Conservation (phyloP, 2,113 vertebrate genomes). For the Onychorhynchus coronatus region DNA sequence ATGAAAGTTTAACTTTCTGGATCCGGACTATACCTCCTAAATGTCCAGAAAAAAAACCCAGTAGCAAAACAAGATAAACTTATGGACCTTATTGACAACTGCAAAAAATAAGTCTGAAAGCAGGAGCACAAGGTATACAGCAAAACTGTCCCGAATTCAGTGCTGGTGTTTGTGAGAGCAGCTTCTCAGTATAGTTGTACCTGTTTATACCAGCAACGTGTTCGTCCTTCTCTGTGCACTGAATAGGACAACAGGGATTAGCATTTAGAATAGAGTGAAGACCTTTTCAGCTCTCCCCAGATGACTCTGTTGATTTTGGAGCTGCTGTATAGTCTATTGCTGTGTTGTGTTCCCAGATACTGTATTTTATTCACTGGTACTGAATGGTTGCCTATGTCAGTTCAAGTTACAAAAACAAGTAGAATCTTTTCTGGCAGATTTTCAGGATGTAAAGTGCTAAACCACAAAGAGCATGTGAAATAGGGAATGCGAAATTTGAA, state of each 20-base stretch:
- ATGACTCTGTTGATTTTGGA: neutral
- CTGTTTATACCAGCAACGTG: neutral
- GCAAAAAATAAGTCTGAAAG: neutral
- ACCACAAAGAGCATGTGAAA: neutral
- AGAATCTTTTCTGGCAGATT: neutral
- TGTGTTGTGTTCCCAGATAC: neutral
- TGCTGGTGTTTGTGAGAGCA: neutral
- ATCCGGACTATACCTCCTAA: neutral
- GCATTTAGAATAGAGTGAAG: neutral
- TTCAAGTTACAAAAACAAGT: neutral
- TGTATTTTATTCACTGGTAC: neutral
- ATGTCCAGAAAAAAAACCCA: neutral
- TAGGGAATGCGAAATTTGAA: neutral
- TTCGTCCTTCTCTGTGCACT: neutral
- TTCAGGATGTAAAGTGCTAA: neutral
- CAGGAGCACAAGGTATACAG: accelerated
- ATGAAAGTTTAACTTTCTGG: neutral
- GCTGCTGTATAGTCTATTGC: neutral
- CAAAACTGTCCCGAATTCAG: neutral
- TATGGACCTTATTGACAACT: neutral
- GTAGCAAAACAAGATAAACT: neutral
- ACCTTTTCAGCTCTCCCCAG: neutral
- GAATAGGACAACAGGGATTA: neutral
- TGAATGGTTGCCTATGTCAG: neutral
- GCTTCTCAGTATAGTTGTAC: neutral